Percentiles rank a stretch among this genome's conserved stretches.
Evolutionary conservation across 2,888 invertebrate species (phyloP).

Genomic region (Caradrina clavipalpis): DNA sequence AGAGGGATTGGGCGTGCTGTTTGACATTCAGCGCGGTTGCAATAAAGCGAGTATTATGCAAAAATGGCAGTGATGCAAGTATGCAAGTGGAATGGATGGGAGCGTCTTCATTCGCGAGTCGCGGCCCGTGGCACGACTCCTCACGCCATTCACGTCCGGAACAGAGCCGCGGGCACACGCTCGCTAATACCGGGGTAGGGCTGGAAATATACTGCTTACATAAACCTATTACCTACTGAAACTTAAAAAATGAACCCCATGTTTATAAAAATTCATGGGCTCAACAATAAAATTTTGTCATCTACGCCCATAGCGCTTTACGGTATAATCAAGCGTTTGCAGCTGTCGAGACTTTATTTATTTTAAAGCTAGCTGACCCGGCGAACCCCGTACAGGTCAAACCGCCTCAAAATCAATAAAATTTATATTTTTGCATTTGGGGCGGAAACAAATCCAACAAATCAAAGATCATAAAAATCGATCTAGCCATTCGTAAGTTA

Average conservation of each 20-base stretch:
- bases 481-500: no score
- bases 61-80: conserved; percentile 81
- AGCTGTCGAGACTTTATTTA: background rate
- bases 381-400: no score
- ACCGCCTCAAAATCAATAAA: no score
- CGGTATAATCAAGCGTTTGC: background rate
- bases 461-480: no score
- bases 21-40: conserved; percentile 83
- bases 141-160: conserved; percentile 76
- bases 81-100: conserved; percentile 66
- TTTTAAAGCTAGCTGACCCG: background rate
- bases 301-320: background rate
- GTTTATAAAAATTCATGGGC: background rate
- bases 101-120: conserved; percentile 76
- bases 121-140: conserved; percentile 51
- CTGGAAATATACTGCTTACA: conserved; percentile 37
- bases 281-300: background rate
- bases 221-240: conserved; percentile 10
- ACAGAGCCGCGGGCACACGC: conserved; percentile 70
- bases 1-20: conserved; percentile 77
- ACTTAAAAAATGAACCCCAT: background rate
- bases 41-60: conserved; percentile 83
- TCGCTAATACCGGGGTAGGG: conserved; percentile 54
- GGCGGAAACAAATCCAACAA: no score
- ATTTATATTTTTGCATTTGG: no score